phyloP scores from a whole-genome alignment of 2,113 vertebrate species.

The Passer domesticus region DNA sequence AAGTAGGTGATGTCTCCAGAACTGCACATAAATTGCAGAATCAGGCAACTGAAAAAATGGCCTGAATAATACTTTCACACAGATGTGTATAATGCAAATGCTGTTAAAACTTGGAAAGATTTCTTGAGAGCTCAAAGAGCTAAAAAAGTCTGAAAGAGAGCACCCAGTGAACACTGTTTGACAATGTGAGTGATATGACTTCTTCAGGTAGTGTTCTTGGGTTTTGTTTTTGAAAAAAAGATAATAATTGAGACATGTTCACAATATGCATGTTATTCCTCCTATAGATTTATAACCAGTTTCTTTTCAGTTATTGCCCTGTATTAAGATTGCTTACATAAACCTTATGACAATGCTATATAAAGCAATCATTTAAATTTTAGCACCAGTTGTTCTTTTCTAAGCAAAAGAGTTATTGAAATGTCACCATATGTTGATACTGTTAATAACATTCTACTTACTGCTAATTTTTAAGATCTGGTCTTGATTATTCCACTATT shows the following conservation, averaged over 20 bases:
- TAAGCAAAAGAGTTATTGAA: constrained; percentile 57
- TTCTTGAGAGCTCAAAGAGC: neutral
- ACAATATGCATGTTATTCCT: neutral
- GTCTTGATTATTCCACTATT: neutral
- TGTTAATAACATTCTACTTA: neutral
- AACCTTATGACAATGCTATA: neutral
- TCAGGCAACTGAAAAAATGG: neutral
- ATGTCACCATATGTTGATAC: constrained; percentile 56
- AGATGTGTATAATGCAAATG: neutral
- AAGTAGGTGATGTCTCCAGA: neutral
- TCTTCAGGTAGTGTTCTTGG: neutral
- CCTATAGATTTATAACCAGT: neutral
- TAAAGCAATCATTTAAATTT: neutral
- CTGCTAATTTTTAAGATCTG: neutral
- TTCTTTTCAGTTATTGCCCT: neutral
- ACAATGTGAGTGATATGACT: neutral
- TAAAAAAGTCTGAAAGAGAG: neutral
- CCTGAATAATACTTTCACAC: neutral
- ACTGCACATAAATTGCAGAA: neutral
- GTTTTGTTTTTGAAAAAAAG: neutral
- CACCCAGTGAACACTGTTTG: neutral
- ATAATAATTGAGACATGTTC: neutral
- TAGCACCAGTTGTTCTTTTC: neutral
- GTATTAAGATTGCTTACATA: neutral
- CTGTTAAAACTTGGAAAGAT: neutral